These are phyloP conservation scores for Oligia latruncula DNA, from an alignment of 2,888 invertebrate species.

Conservation along the genomic window DNA sequence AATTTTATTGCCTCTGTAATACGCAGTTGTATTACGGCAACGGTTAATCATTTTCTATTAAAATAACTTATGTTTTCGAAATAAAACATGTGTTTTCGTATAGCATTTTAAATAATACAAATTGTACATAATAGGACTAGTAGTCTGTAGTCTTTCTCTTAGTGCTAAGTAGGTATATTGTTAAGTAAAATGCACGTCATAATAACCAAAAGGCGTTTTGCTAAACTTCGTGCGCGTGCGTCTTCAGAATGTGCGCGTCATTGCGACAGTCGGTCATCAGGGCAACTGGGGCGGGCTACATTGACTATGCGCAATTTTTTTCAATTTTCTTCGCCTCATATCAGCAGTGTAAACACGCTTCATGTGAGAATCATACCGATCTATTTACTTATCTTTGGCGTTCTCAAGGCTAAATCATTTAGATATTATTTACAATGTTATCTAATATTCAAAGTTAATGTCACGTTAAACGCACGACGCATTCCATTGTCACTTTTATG, in stretches of 20 bases:
- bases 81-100: slow-evolving; percentile 24
- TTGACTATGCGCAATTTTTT: slow-evolving; percentile 44
- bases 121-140: slow-evolving; percentile 24
- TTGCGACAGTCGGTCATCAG: slow-evolving; percentile 46
- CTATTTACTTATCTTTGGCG: slow-evolving; percentile 75
- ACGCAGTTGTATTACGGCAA: slow-evolving; percentile 19
- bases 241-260: slow-evolving; percentile 53
- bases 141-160: slow-evolving; percentile 25
- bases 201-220: slow-evolving; percentile 27
- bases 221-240: slow-evolving; percentile 39
- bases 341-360: slow-evolving; percentile 48
- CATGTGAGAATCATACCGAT: slow-evolving; percentile 60
- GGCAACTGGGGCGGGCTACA: slow-evolving; percentile 32
- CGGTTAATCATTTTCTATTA: slow-evolving; percentile 13
- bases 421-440: slow-evolving; percentile 77
- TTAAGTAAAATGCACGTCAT: slow-evolving; percentile 36
- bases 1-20: slow-evolving; percentile 13
- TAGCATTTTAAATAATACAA: slow-evolving; percentile 34
- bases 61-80: slow-evolving; percentile 45
- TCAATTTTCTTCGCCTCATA: slow-evolving; percentile 36
- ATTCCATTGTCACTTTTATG: slow-evolving; percentile 53
- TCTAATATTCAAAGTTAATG: slow-evolving; percentile 67
- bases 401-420: slow-evolving; percentile 78
- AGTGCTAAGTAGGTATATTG: slow-evolving; percentile 16
- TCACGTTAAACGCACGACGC: slow-evolving; percentile 33